Conservation (phyloP, 2,888 invertebrate species). For the Oeneis ivallda region DNA sequence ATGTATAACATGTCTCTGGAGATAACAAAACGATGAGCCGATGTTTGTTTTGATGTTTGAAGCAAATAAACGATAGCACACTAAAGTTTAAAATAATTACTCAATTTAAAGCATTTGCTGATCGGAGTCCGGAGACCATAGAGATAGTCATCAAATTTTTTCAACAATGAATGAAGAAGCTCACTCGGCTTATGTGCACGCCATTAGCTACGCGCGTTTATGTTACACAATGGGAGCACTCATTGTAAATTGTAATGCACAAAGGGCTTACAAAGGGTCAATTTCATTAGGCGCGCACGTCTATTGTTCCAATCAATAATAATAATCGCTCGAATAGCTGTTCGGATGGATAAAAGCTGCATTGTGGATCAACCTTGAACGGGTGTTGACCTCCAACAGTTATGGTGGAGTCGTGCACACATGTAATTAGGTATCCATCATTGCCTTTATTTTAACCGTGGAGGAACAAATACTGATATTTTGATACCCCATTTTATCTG, state of each 20-base stretch:
- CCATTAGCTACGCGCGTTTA: constrained; percentile 62
- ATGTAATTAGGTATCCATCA: too few species aligned
- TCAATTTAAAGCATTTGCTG: too few species aligned
- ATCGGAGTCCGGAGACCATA: too few species aligned
- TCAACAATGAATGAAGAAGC: constrained; percentile 5
- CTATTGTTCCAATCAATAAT: constrained; percentile 13
- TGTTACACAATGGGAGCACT: constrained; percentile 8
- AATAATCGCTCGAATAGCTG: constrained; percentile 3
- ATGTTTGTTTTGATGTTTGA: too few species aligned
- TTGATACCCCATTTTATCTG: too few species aligned
- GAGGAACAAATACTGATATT: too few species aligned
- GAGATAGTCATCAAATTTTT: neutral
- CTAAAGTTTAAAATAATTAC: too few species aligned
- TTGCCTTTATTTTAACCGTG: too few species aligned
- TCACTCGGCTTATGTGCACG: constrained; percentile 65
- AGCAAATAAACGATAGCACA: too few species aligned
- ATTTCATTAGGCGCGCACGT: constrained; percentile 35
- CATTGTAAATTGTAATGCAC: constrained; percentile 68
- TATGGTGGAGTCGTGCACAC: too few species aligned
- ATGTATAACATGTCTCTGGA: too few species aligned
- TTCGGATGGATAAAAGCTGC: constrained; percentile 6
- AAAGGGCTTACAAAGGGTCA: constrained; percentile 50
- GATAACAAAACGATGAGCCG: too few species aligned
- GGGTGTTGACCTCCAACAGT: neutral
- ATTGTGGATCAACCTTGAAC: neutral